phyloP scores from a whole-genome alignment of 2,797 vertebrate genomes.

The Micropoecilia bifurca region DNA sequence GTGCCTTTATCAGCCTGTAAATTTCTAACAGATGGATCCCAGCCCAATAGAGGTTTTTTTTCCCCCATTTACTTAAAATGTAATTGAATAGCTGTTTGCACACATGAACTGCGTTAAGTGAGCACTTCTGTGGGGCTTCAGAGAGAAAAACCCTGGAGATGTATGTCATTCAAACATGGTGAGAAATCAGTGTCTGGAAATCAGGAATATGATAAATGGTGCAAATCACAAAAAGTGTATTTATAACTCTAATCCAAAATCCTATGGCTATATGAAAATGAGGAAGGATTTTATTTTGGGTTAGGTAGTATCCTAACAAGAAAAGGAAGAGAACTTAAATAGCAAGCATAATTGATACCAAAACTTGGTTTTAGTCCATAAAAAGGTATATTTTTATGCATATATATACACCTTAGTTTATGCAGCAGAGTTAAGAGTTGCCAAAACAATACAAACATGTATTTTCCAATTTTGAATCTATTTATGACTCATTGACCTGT shows the following conservation, averaged over 20 bases:
- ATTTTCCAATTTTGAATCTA: neutral
- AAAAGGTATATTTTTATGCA: neutral
- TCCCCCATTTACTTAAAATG: slow-evolving; percentile 13
- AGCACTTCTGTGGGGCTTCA: slow-evolving; percentile 16
- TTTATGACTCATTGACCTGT: neutral
- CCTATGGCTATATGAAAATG: neutral
- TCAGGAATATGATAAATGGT: neutral
- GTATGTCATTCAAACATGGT: slow-evolving; percentile 56
- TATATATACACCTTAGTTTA: neutral
- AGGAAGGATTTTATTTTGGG: neutral
- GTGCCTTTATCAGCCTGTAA: slow-evolving; percentile 12
- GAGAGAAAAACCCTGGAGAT: slow-evolving; percentile 49
- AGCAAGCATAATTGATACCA: neutral
- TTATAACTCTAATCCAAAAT: neutral
- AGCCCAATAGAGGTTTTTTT: slow-evolving; percentile 39
- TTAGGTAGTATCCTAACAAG: neutral
- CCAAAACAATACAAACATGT: neutral
- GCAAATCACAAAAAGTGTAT: neutral
- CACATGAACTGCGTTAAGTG: slow-evolving; percentile 3
- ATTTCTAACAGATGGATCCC: slow-evolving; percentile 45
- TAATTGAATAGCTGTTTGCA: slow-evolving; percentile 1
- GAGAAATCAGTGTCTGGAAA: neutral
- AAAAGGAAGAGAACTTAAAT: neutral
- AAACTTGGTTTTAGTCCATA: neutral
- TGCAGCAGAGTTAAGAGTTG: neutral